Percentiles rank a stretch among this genome's conserved stretches.
These are phyloP conservation scores for Lacanobia wlatinum DNA, from an alignment of 2,888 invertebrate genomes.

Conservation along the genomic window DNA sequence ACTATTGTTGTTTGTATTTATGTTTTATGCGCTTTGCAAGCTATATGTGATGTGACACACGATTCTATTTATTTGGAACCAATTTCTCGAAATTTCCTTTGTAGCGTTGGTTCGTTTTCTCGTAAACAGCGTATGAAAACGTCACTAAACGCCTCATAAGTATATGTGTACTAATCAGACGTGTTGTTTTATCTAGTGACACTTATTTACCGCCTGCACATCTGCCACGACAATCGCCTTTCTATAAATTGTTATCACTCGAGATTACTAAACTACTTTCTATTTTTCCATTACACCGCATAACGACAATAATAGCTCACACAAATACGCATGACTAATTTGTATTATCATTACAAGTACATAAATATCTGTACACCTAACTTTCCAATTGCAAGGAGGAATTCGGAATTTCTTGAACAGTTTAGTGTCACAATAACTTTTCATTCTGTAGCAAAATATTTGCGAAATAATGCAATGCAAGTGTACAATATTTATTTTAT, in stretches of 20 bases:
- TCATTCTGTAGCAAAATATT: conserved; percentile 23
- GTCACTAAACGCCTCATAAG: conserved; percentile 37
- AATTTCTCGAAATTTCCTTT: conserved; percentile 6
- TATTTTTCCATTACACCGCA: conserved; percentile 73
- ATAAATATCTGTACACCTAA: background rate
- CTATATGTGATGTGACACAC: conserved; percentile 18
- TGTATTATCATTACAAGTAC: conserved; percentile 62
- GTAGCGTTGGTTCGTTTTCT: conserved; percentile 9
- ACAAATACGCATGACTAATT: conserved; percentile 44
- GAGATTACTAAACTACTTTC: conserved; percentile 76
- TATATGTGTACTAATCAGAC: conserved; percentile 59
- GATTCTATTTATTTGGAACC: conserved; percentile 30
- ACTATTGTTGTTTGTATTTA: conserved; percentile 30
- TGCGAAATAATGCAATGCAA: conserved; percentile 14
- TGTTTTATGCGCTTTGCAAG: conserved; percentile 20
- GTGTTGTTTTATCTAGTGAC: conserved; percentile 54
- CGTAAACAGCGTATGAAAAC: conserved; percentile 37
- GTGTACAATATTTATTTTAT: background rate
- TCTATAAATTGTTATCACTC: conserved; percentile 69
- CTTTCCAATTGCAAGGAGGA: background rate
- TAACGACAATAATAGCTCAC: conserved; percentile 66
- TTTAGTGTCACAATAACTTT: background rate
- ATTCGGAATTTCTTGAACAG: background rate
- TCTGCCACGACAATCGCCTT: conserved; percentile 63
- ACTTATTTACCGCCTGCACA: conserved; percentile 73